A percentile compares a stretch with the other conserved stretches of the same genome.
These are phyloP conservation scores for Nipponacmea schrenckii DNA, from an alignment of 2,888 invertebrate species.

Conservation along the genomic window DNA sequence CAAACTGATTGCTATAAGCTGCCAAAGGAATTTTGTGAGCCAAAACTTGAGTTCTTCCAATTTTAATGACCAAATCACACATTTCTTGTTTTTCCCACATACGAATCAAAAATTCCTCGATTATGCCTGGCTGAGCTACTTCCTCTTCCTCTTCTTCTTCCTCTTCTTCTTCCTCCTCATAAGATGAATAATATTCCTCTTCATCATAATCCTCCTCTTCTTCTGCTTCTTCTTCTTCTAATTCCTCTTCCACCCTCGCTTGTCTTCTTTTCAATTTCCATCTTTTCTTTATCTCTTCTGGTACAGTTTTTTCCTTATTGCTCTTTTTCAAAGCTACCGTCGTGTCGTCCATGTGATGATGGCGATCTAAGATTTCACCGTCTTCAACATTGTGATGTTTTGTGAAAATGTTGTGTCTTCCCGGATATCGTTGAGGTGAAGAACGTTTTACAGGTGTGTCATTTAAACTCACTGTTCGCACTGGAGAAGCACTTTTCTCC, in stretches of 20 bases:
- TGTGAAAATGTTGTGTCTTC: neutral
- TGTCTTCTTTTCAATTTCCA: neutral
- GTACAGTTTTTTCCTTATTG: conserved; percentile 4
- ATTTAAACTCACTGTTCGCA: no score
- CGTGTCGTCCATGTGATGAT: conserved; percentile 19
- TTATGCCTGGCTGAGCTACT: neutral
- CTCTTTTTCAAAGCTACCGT: conserved; percentile 5
- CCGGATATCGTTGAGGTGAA: neutral
- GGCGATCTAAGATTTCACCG: neutral
- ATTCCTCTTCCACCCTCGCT: neutral
- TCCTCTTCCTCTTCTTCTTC: conserved; percentile 9
- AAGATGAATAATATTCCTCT: conserved; percentile 6
- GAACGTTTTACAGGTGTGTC: no score
- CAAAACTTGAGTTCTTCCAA: conserved; percentile 33
- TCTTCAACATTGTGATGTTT: neutral
- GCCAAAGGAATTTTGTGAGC: conserved; percentile 55
- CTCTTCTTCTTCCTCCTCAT: conserved; percentile 14
- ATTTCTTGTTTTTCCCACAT: conserved; percentile 42
- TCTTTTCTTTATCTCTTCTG: conserved; percentile 5
- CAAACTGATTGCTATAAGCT: conserved; percentile 46
- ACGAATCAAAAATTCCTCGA: conserved; percentile 32
- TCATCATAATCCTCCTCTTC: neutral
- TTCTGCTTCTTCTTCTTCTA: neutral
- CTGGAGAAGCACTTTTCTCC: no score
- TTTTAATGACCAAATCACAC: conserved; percentile 43